Evolutionary conservation across 2,113 vertebrate species (phyloP).

Genomic region (Erpornis zantholeuca): DNA sequence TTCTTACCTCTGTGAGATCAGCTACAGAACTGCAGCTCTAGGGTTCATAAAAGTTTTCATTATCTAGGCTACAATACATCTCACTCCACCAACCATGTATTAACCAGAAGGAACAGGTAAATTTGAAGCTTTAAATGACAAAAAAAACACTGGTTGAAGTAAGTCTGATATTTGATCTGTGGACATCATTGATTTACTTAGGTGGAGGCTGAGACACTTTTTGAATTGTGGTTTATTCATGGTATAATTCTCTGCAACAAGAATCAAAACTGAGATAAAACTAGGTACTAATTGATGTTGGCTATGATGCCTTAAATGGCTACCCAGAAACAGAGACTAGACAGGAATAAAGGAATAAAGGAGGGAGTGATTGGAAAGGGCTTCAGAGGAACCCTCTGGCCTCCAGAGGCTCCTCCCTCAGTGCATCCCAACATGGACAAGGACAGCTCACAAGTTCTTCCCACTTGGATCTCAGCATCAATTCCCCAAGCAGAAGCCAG

Average conservation of each 20-base stretch:
- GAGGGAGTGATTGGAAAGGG: too few relatives aligned
- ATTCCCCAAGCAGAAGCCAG: too few relatives aligned
- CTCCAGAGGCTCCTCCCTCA: too few relatives aligned
- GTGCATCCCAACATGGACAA: too few relatives aligned
- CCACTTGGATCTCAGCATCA: too few relatives aligned
- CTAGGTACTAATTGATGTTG: not conserved
- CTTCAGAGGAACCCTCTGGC: too few relatives aligned
- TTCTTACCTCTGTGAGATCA: not conserved
- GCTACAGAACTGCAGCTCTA: not conserved
- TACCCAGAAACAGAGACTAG: too few relatives aligned
- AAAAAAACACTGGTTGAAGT: not conserved
- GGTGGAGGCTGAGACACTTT: not conserved
- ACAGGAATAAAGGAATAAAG: too few relatives aligned
- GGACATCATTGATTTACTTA: not conserved
- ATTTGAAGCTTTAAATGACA: not conserved
- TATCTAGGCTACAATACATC: not conserved
- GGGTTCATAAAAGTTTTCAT: not conserved
- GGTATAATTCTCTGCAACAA: not conserved
- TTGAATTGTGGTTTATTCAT: not conserved
- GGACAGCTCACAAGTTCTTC: too few relatives aligned
- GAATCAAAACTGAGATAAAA: not conserved
- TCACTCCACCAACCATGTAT: not conserved
- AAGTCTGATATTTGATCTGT: not conserved
- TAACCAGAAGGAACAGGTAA: not conserved
- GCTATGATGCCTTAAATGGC: too few relatives aligned